Base-by-base conservation (phyloP, 92 coral and sea anemone genomes). In the Palythoa grandiflora region DNA sequence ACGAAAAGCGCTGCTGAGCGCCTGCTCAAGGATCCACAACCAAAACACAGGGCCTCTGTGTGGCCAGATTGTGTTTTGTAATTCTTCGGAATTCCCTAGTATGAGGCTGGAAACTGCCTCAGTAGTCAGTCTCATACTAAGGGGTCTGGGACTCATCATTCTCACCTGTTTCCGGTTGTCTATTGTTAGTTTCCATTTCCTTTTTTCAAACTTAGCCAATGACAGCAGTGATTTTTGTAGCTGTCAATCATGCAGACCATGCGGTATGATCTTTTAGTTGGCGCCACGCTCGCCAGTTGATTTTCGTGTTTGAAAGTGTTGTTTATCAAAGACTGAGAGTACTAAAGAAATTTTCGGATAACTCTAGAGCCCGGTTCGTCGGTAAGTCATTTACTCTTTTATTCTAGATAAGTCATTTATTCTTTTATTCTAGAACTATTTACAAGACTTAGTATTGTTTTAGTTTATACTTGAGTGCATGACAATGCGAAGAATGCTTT, bases 401-500 rank as follows among this genome's bases (percentile, higher is more conserved):
- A n/a, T n/a, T n/a, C n/a, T n/a, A n/a, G 75, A 37, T 71, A 71
- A 71, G 75, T 71, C 8, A 71, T 71, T 71, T 71, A 71, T 71
- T 71, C 44, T 71, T 71, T 71, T 71, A 10, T 71, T 71, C 75
- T 71, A 71, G n/a, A n/a, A n/a, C n/a, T n/a, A n/a, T n/a, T n/a
- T n/a, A n/a, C n/a, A n/a, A n/a, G n/a, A n/a, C n/a, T 70, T 6
- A n/a, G 75, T 70, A n/a, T 35, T 71, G 51, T 71, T 71, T 71
- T 0, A 38, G 48, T 38, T n/a, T n/a, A n/a, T n/a, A n/a, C n/a
- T n/a, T n/a, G n/a, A n/a, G n/a, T n/a, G n/a, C n/a, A n/a, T n/a
- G 51, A 38, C 48, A 71, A 71, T 71, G 76, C 51, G 50, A 7
- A 71, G 76, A 71, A 71, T 71, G 76, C 76, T 71, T 75, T 75